Evolutionary conservation across 2,888 invertebrate genomes (phyloP).

Genomic region (Erynnis tages): DNA sequence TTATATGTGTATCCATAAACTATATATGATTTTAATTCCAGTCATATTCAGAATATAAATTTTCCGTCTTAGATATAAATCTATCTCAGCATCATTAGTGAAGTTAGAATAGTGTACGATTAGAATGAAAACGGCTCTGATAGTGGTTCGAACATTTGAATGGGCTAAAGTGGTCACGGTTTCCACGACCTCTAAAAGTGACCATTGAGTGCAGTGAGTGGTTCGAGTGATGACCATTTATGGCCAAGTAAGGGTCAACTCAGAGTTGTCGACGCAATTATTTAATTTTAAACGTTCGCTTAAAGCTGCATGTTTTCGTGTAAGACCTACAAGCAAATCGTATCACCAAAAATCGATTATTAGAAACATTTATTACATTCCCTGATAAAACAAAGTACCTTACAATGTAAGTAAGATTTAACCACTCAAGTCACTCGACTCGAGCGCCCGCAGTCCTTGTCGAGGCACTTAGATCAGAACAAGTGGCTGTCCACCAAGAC

Average conservation of each 20-base stretch:
- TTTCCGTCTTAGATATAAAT: too few relatives aligned
- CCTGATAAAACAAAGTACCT: too few relatives aligned
- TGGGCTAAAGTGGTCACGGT: conserved; percentile 39
- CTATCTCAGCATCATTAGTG: too few relatives aligned
- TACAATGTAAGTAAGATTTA: too few relatives aligned
- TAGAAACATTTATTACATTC: too few relatives aligned
- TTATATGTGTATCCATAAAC: too few relatives aligned
- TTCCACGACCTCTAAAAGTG: conserved; percentile 41
- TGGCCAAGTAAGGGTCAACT: conserved; percentile 44
- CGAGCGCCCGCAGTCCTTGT: not conserved
- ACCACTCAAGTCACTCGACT: too few relatives aligned
- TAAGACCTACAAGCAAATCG: too few relatives aligned
- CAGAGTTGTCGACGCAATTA: conserved; percentile 24
- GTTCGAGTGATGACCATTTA: conserved; percentile 38
- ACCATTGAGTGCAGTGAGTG: conserved; percentile 37
- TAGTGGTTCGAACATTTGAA: conserved; percentile 52
- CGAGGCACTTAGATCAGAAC: conserved; percentile 3
- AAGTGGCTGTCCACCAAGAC: not conserved
- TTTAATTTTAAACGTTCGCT: conserved; percentile 2
- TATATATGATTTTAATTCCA: too few relatives aligned
- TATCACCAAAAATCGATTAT: too few relatives aligned
- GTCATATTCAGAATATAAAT: too few relatives aligned
- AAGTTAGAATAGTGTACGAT: not conserved
- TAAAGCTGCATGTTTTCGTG: not conserved
- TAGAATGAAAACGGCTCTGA: conserved; percentile 25